Evolutionary conservation across 2,797 vertebrate species (phyloP).

Genomic region (Salarias fasciatus): DNA sequence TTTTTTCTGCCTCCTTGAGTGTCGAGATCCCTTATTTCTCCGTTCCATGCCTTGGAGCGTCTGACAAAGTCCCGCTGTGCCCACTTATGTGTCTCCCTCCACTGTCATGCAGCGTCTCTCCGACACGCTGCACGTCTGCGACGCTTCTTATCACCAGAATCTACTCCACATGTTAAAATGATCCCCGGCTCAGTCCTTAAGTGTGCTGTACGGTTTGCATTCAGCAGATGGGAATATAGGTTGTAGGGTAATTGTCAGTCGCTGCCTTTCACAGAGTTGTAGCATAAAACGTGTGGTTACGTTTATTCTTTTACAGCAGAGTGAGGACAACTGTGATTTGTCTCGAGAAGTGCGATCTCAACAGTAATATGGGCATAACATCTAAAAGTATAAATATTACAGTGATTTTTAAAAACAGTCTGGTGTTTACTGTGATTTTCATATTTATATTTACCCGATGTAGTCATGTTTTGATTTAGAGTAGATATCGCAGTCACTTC

Average conservation of each 20-base stretch:
- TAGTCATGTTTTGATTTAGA: too few relatives aligned
- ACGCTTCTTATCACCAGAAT: slow-evolving; percentile 41
- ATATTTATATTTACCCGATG: too few relatives aligned
- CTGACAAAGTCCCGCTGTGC: slow-evolving; percentile 63
- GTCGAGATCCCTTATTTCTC: slow-evolving; percentile 11
- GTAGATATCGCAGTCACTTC: too few relatives aligned
- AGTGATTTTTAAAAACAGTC: too few relatives aligned
- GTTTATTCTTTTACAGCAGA: too few relatives aligned
- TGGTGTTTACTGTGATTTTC: too few relatives aligned
- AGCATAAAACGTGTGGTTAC: too few relatives aligned
- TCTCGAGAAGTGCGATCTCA: too few relatives aligned
- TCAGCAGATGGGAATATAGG: slow-evolving; percentile 7
- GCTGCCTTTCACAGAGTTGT: slow-evolving; percentile 7
- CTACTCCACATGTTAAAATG: slow-evolving; percentile 30
- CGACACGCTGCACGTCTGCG: slow-evolving; percentile 35
- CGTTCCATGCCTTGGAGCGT: slow-evolving; percentile 41
- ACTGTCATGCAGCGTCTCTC: slow-evolving; percentile 44
- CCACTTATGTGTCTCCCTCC: slow-evolving; percentile 65
- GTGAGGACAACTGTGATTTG: too few relatives aligned
- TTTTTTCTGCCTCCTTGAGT: too few relatives aligned
- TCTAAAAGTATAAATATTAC: too few relatives aligned
- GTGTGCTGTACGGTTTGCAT: slow-evolving; percentile 22
- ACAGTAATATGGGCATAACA: too few relatives aligned
- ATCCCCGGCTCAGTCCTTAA: slow-evolving; percentile 11
- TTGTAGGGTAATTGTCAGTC: slow-evolving; percentile 35